Conservation (phyloP, 2,888 invertebrate genomes). For the Tetramorium bicarinatum region DNA sequence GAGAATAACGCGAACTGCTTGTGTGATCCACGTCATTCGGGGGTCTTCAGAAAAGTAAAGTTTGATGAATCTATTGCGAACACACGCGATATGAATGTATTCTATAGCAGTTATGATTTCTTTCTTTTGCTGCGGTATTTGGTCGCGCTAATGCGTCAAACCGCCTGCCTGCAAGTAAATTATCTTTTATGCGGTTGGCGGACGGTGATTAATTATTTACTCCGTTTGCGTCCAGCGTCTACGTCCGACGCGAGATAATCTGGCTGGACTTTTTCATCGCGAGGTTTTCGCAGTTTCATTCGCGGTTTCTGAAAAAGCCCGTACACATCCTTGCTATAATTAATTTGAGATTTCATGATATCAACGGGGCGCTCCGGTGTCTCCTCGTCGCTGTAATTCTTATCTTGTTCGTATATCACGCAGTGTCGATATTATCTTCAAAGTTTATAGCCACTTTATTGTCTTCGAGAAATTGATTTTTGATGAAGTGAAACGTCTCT, state of each 20-base stretch:
- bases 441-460: conserved; percentile 69
- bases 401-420: conserved; percentile 58
- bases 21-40: background rate
- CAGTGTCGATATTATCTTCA: conserved; percentile 59
- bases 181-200: conserved; percentile 42
- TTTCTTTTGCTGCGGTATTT: background rate
- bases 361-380: background rate
- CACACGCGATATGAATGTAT: background rate
- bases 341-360: conserved; percentile 42
- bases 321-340: conserved; percentile 19
- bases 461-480: conserved; percentile 66
- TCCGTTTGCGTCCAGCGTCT: conserved; percentile 21
- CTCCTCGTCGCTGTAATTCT: conserved; percentile 32
- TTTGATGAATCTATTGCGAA: background rate
- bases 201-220: conserved; percentile 49
- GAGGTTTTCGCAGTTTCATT: conserved; percentile 28
- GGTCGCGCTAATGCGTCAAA: conserved; percentile 12
- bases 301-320: conserved; percentile 15
- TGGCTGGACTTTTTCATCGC: conserved; percentile 36
- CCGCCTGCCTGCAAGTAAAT: conserved; percentile 18
- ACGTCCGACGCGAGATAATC: conserved; percentile 36
- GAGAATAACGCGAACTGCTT: background rate
- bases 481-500: conserved; percentile 50
- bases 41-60: background rate
- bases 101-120: background rate